Evolutionary conservation across 2,888 invertebrate species (phyloP).

Genomic region (Drosophila leonis): DNA sequence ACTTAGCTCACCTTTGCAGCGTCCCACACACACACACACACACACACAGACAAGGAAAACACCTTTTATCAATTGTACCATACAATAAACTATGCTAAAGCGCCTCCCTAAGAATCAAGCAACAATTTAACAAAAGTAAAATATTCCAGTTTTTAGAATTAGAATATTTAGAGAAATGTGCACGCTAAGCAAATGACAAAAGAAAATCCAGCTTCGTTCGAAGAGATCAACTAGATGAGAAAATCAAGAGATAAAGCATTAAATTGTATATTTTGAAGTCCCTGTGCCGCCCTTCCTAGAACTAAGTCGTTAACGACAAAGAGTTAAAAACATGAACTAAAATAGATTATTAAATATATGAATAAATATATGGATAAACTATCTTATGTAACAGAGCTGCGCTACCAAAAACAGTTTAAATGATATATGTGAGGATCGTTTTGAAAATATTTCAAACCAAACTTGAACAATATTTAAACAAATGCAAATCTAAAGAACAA

Average conservation of each 20-base stretch:
- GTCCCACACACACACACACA: conserved; percentile 36
- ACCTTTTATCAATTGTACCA: conserved; percentile 65
- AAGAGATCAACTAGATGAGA: conserved; percentile 12
- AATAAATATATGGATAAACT: conserved; percentile 33
- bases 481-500: conserved; percentile 43
- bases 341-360: conserved; percentile 40
- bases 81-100: conserved; percentile 19
- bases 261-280: conserved; percentile 38
- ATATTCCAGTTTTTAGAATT: conserved; percentile 39
- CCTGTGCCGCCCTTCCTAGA: conserved; percentile 63
- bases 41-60: conserved; percentile 1
- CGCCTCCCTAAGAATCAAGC: conserved; percentile 1
- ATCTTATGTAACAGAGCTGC: conserved; percentile 59
- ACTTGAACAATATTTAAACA: conserved; percentile 30
- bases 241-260: background rate
- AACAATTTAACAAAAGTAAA: conserved; percentile 12
- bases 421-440: conserved; percentile 42
- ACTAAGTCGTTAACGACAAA: conserved; percentile 56
- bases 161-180: conserved; percentile 41
- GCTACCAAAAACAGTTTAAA: conserved; percentile 47
- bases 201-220: conserved; percentile 9
- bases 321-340: conserved; percentile 52
- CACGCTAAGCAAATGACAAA: conserved; percentile 30
- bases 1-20: conserved; percentile 71
- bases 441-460: conserved; percentile 31